These are phyloP conservation scores for Coccyzus lansbergi DNA, from an alignment of 2,797 vertebrate genomes.

Conservation along the genomic window DNA sequence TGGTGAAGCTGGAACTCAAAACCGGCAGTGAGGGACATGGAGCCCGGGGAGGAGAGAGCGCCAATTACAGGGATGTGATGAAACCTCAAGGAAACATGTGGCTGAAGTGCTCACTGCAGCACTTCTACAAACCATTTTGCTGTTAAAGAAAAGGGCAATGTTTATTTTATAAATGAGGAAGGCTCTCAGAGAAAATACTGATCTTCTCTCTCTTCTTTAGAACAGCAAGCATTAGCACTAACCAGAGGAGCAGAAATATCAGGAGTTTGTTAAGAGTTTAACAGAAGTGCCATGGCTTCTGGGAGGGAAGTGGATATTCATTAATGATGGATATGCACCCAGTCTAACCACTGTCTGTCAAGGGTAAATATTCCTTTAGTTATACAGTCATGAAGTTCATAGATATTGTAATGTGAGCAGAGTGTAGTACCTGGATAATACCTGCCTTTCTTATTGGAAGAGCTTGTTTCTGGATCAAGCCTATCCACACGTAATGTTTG, in stretches of 20 bases:
- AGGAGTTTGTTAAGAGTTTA: neutral
- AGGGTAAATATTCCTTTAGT: neutral
- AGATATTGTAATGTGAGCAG: neutral
- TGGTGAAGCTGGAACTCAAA: neutral
- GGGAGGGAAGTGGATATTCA: neutral
- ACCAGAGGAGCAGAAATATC: neutral
- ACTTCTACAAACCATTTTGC: neutral
- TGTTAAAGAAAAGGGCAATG: neutral
- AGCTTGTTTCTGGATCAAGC: neutral
- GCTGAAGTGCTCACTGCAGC: neutral
- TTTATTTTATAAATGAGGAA: neutral
- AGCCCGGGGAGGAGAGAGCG: neutral
- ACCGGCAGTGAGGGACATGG: neutral
- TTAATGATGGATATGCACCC: accelerated
- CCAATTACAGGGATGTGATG: neutral
- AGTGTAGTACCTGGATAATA: neutral
- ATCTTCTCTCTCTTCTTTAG: neutral
- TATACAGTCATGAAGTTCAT: neutral
- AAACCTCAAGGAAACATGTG: neutral
- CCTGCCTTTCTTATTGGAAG: neutral
- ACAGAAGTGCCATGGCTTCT: neutral
- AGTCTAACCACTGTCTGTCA: neutral
- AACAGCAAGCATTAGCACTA: neutral
- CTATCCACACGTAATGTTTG: neutral
- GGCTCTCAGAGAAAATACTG: neutral